Percentiles rank a stretch among this genome's conserved stretches.
Conservation (phyloP, 2,113 vertebrate species). For the Prolemur simus region DNA sequence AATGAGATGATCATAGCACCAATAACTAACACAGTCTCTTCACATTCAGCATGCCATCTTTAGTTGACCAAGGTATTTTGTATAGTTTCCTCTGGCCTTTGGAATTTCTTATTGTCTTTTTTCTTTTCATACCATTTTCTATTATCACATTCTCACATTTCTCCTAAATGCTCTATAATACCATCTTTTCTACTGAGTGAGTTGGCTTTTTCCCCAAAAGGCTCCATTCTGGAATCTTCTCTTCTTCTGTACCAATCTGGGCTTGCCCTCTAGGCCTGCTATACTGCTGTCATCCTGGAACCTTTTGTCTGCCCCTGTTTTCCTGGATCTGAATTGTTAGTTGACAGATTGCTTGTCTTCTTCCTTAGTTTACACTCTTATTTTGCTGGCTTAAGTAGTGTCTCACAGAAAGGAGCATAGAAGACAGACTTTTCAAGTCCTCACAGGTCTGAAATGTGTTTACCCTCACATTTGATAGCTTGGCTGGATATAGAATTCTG, state of each 20-base stretch:
- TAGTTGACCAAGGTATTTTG: neutral
- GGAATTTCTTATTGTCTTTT: neutral
- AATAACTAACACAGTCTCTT: neutral
- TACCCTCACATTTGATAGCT: neutral
- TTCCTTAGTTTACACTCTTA: neutral
- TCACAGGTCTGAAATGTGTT: neutral
- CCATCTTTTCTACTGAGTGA: neutral
- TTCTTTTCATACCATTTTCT: neutral
- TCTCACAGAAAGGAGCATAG: neutral
- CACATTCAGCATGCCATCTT: neutral
- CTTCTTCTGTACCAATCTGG: neutral
- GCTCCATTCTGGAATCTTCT: neutral
- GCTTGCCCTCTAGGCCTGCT: neutral
- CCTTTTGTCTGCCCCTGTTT: neutral
- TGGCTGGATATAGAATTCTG: neutral
- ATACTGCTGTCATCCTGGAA: neutral
- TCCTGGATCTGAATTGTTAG: neutral
- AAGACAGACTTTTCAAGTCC: neutral
- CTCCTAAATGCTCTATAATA: neutral
- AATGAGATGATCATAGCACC: neutral
- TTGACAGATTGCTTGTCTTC: neutral
- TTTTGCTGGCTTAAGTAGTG: conserved; percentile 3
- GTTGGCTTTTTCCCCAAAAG: neutral
- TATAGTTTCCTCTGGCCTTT: neutral
- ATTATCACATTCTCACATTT: neutral